Conservation (phyloP, 2,888 invertebrate species). For the Drosophila mettleri region DNA sequence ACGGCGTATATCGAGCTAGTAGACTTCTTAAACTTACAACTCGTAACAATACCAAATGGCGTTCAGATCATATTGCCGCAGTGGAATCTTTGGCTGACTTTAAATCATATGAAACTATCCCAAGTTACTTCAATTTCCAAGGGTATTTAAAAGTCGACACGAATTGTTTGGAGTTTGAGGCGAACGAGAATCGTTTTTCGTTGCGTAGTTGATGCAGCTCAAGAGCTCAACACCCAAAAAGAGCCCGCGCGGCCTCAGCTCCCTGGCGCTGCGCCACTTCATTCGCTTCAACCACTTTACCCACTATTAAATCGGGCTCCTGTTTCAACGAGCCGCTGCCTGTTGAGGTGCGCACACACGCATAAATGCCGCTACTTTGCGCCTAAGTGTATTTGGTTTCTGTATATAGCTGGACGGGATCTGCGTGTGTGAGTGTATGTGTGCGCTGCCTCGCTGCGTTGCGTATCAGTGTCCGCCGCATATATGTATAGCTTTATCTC, state of each 20-base stretch:
- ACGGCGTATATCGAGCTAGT: no score
- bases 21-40: no score
- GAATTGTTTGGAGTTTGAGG: not conserved
- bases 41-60: no score
- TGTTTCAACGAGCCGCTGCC: slow-evolving; percentile 14
- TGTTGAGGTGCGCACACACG: slow-evolving; percentile 58
- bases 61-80: no score
- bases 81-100: no score
- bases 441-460: slow-evolving; percentile 2
- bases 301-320: slow-evolving; percentile 27
- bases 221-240: slow-evolving; percentile 7
- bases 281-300: slow-evolving; percentile 15
- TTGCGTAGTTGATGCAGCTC: slow-evolving; percentile 17
- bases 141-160: not conserved
- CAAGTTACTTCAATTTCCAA: not conserved
- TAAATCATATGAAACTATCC: not conserved
- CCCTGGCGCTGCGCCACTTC: slow-evolving; percentile 5
- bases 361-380: slow-evolving; percentile 70
- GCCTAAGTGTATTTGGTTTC: slow-evolving; percentile 54
- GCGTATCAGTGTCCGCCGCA: slow-evolving; percentile 7
- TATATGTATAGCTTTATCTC: slow-evolving; percentile 5
- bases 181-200: slow-evolving; percentile 5
- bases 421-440: not conserved
- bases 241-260: not conserved
- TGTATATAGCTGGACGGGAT: not conserved